Percentiles rank a stretch among this genome's conserved stretches.
Evolutionary conservation across 2,113 vertebrate genomes (phyloP).

Genomic region (Epinephelus fuscoguttatus): DNA sequence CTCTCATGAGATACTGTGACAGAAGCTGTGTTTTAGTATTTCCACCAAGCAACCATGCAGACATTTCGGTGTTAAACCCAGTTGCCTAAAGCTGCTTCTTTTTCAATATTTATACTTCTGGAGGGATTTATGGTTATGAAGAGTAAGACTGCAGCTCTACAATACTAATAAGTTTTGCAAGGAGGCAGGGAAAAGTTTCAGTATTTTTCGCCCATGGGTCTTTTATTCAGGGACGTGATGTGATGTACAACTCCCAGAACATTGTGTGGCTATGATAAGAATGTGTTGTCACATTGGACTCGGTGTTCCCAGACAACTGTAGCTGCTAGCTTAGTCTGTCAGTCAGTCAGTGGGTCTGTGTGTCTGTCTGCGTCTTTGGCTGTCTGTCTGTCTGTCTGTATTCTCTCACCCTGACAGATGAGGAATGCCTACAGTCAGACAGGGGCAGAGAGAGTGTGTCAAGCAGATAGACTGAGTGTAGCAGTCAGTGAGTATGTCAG

Average conservation of each 20-base stretch:
- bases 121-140: constrained; percentile 69
- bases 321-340: constrained; percentile 40
- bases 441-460: constrained; percentile 12
- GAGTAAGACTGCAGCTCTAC: constrained; percentile 43
- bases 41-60: constrained; percentile 28
- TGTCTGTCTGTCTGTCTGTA: not conserved
- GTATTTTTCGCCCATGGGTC: constrained; percentile 47
- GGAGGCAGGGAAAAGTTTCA: constrained; percentile 39
- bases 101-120: constrained; percentile 65
- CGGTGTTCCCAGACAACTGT: constrained; percentile 60
- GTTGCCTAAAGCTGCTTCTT: constrained; percentile 57
- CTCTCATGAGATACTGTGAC: constrained; percentile 23
- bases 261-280: constrained; percentile 69
- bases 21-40: constrained; percentile 28
- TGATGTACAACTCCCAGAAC: constrained; percentile 56
- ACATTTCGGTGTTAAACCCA: constrained; percentile 39
- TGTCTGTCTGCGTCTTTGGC: not conserved
- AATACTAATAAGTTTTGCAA: constrained; percentile 53
- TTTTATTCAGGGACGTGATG: constrained; percentile 58
- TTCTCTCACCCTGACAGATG: constrained; percentile 3
- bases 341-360: not conserved
- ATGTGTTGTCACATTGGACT: constrained; percentile 58
- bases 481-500: constrained; percentile 54
- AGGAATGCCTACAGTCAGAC: constrained; percentile 43
- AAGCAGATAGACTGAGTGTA: constrained; percentile 32